phyloP scores from a whole-genome alignment of 1,140 invertebrate species.

The Popillia japonica region DNA sequence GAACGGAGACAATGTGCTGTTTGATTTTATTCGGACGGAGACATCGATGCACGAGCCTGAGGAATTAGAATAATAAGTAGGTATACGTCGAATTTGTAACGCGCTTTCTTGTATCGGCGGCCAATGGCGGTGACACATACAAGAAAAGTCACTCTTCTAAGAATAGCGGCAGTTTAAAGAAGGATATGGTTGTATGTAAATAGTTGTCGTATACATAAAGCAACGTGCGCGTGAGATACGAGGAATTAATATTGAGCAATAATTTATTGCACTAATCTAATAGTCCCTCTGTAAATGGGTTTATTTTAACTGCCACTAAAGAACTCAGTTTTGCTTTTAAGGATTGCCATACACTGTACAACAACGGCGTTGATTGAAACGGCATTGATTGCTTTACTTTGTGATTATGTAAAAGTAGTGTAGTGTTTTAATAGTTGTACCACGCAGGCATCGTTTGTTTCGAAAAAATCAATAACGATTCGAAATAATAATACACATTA shows the following conservation, averaged over 20 bases:
- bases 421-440: too few relatives aligned
- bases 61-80: neutral
- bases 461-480: too few relatives aligned
- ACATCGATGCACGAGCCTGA: neutral
- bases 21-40: neutral
- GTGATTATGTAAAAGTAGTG: too few relatives aligned
- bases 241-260: conserved; percentile 23
- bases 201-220: neutral
- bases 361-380: neutral
- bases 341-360: neutral
- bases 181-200: neutral
- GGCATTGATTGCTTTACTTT: neutral
- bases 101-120: neutral
- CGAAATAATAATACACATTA: too few relatives aligned
- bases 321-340: conserved; percentile 30
- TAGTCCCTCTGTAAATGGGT: neutral
- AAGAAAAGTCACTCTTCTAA: conserved; percentile 26
- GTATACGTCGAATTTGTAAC: conserved; percentile 8
- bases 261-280: conserved; percentile 1
- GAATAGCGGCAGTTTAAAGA: conserved; percentile 22
- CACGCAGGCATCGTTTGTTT: too few relatives aligned
- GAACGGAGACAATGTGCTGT: neutral
- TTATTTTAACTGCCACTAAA: neutral
- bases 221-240: neutral
- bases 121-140: conserved; percentile 20